Conservation (phyloP, 2,797 vertebrate species). For the Nyctalus aviator region DNA sequence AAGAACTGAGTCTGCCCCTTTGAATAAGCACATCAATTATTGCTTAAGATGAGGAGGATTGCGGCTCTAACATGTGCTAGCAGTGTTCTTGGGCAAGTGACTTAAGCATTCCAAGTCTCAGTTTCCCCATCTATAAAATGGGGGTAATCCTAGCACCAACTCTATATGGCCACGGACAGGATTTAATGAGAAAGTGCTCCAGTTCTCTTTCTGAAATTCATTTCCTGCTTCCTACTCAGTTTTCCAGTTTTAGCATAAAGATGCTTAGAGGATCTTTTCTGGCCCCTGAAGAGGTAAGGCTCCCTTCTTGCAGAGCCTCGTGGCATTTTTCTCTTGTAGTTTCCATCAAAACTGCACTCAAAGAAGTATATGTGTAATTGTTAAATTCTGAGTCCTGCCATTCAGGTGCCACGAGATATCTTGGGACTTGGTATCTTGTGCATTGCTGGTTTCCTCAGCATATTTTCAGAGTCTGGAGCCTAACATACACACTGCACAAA, state of each 20-base stretch:
- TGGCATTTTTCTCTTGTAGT: background rate
- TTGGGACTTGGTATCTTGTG: background rate
- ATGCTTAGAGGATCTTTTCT: background rate
- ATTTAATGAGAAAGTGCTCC: background rate
- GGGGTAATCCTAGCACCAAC: background rate
- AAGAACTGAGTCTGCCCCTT: background rate
- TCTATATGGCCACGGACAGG: accelerated
- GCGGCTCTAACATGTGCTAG: background rate
- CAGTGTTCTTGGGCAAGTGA: background rate
- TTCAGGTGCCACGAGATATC: background rate
- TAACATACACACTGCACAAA: background rate
- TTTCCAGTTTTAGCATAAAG: background rate
- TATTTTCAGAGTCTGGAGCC: background rate
- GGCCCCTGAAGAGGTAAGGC: background rate
- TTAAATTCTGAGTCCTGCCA: background rate
- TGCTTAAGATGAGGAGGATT: background rate
- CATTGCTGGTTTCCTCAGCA: background rate
- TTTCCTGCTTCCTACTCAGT: background rate
- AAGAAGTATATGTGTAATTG: background rate
- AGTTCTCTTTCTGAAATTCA: background rate
- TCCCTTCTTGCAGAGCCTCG: background rate
- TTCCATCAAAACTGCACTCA: background rate
- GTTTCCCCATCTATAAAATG: background rate
- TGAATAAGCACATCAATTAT: background rate
- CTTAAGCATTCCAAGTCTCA: background rate